phyloP scores from a whole-genome alignment of 1,140 invertebrate species.

The Ruditapes philippinarum region DNA sequence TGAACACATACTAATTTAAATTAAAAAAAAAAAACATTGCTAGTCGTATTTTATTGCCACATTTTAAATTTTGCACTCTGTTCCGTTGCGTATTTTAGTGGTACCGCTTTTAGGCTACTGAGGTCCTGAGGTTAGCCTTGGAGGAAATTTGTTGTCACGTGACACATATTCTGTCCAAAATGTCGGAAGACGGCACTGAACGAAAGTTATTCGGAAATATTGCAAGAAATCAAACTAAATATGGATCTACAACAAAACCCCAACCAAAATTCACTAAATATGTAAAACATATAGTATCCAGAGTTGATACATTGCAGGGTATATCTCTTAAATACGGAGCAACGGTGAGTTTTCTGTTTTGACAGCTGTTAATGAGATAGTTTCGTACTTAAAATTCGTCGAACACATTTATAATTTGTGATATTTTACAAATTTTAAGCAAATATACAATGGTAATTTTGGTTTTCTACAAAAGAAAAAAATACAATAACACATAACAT shows the following conservation, averaged over 20 bases:
- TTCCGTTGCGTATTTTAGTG: too few relatives aligned
- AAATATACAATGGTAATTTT: too few relatives aligned
- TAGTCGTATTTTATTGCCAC: too few relatives aligned
- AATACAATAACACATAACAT: too few relatives aligned
- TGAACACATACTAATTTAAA: too few relatives aligned
- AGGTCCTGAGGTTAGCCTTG: not conserved
- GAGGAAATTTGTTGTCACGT: slow-evolving; percentile 64
- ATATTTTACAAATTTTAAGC: too few relatives aligned
- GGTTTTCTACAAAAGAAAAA: too few relatives aligned
- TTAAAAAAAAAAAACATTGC: too few relatives aligned
- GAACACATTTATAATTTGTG: too few relatives aligned
- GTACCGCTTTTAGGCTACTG: not conserved
- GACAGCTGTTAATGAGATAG: not conserved
- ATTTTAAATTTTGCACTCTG: too few relatives aligned
- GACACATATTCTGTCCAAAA: slow-evolving; percentile 73
- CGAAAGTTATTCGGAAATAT: slow-evolving; percentile 94
- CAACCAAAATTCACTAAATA: slow-evolving; percentile 89
- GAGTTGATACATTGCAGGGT: slow-evolving; percentile 96
- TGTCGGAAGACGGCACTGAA: slow-evolving; percentile 89
- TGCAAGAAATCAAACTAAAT: slow-evolving; percentile 94
- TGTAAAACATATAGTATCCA: slow-evolving; percentile 92
- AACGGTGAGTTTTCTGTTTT: slow-evolving; percentile 89
- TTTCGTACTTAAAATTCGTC: not conserved
- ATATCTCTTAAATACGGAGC: slow-evolving; percentile 97
- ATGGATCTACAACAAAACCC: slow-evolving; percentile 94